Evolutionary conservation across 2,888 invertebrate genomes (phyloP).

Genomic region (Pterobdella sp.): DNA sequence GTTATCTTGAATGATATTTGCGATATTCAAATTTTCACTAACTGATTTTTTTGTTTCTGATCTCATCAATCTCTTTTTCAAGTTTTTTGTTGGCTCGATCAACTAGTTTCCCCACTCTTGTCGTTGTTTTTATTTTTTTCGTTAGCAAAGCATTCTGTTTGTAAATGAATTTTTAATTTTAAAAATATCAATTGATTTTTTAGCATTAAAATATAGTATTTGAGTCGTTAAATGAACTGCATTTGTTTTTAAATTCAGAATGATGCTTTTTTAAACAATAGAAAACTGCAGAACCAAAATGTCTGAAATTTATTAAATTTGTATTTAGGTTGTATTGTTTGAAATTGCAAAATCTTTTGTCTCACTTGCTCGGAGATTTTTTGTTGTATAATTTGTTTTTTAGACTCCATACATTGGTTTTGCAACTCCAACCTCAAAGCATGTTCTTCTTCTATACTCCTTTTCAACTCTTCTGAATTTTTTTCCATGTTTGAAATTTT

Average conservation of each 20-base stretch:
- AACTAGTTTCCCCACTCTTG: slow-evolving; percentile 2
- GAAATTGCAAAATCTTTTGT: too few relatives aligned
- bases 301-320: neutral
- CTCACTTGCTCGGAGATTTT: neutral
- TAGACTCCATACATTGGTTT: neutral
- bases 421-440: neutral
- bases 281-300: too few relatives aligned
- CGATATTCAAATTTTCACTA: neutral
- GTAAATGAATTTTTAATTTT: neutral
- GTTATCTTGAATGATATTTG: too few relatives aligned
- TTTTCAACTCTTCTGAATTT: neutral
- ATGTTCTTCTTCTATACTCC: neutral
- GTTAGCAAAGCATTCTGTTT: neutral
- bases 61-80: neutral
- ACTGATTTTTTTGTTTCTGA: neutral
- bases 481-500: neutral
- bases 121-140: neutral
- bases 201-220: too few relatives aligned
- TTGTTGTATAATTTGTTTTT: neutral
- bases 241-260: too few relatives aligned
- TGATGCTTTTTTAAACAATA: too few relatives aligned
- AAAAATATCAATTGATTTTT: too few relatives aligned
- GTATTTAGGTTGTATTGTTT: too few relatives aligned
- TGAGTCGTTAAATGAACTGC: too few relatives aligned
- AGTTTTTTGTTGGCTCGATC: neutral